Base-by-base conservation (phyloP, 2,888 invertebrate genomes). In the Acleris cristana region DNA sequence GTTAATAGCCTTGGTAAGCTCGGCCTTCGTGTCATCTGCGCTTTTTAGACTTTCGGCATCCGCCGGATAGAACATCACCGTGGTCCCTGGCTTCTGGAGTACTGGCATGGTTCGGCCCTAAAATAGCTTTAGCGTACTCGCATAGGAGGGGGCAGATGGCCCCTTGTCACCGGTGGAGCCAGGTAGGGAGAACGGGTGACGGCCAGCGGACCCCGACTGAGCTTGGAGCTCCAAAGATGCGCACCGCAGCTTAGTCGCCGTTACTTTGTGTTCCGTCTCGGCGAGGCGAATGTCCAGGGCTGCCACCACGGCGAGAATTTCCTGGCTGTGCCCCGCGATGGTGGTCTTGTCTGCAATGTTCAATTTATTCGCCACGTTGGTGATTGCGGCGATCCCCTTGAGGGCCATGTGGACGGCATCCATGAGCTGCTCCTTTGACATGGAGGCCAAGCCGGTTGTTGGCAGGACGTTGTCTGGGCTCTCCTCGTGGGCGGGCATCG, bases 11-110 rank as follows among this genome's bases (percentile, higher is more conserved):
- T 55, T 55, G 0, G 71, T 59, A 0, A 76, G 23, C 0, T 12
- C 59, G 0, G 51, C 18, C 16, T 71, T 72, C 0, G 75, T 73
- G 0, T 71, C 73, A 0, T 74, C 72, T 0, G 73, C 45, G 0
- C 45, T 8, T 1, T 64, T 69, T 2, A 69, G 56, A 0, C 12
- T 18, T 0, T 51, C 64, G 0, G 21, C 21, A 21, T 5, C 0
- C 4, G 53, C 1, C 0, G 73, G 72, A 60, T 74, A 74, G 2
- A 74, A 63, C 0, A 68, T 10, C 0, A 74, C 44, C 0, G 71
- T 58, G 0, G 70, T 70, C 2, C 70, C 72, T 21, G 21, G 44
- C 3, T 51, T 7, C 14, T 44, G 1, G 0, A 7, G 10, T 2
- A 10, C 10, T 14, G 3, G 1, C 44, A 3, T 7, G 3, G 44